Percentiles rank a stretch among this genome's conserved stretches.
Conservation (phyloP, 2,797 vertebrate genomes). For the Gymnoscopelus braueri region DNA sequence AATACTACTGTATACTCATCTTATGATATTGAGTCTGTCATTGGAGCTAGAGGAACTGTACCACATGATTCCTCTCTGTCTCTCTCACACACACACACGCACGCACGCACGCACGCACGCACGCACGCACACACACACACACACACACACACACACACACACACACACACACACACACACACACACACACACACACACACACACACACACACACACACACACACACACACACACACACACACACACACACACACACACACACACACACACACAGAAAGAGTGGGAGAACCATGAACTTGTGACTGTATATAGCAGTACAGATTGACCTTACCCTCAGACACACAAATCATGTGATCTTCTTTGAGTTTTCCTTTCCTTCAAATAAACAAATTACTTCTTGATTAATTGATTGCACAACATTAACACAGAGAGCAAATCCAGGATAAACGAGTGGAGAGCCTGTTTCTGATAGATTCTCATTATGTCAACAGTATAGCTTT, state of each 20-base stretch:
- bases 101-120: too few relatives aligned
- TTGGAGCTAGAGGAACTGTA: neutral
- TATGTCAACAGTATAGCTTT: neutral
- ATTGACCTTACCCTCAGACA: neutral
- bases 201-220: too few relatives aligned
- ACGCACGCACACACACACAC: too few relatives aligned
- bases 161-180: too few relatives aligned
- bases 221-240: too few relatives aligned
- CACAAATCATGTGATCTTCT: neutral
- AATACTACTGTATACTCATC: neutral
- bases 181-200: too few relatives aligned
- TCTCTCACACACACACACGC: too few relatives aligned
- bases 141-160: too few relatives aligned
- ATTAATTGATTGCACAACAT: slow-evolving; percentile 9
- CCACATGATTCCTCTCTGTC: too few relatives aligned
- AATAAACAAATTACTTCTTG: slow-evolving; percentile 1
- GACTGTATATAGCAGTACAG: too few relatives aligned
- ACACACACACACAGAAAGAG: neutral
- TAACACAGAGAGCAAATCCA: neutral
- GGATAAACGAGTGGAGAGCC: neutral
- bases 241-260: neutral
- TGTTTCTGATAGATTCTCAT: neutral
- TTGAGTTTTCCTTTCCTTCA: neutral
- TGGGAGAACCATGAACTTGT: too few relatives aligned
- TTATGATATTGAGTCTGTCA: neutral